Evolutionary conservation across 2,888 invertebrate genomes (phyloP).

Genomic region (Agapetus fuscipes): DNA sequence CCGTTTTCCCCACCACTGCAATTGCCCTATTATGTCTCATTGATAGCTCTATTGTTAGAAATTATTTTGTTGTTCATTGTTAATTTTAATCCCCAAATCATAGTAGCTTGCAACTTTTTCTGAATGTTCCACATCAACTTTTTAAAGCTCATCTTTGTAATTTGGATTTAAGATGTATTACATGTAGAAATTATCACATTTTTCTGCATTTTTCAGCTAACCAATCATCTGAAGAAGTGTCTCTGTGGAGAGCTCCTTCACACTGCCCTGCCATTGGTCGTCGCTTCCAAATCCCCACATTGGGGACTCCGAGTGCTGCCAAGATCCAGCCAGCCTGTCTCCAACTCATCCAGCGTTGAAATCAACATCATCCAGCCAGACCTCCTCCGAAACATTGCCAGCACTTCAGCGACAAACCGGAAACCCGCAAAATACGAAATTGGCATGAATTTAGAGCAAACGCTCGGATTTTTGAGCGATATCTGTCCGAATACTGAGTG

Average conservation of each 20-base stretch:
- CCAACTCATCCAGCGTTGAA: slow-evolving; percentile 5
- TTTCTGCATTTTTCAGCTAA: slow-evolving; percentile 29
- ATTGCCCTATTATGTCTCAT: no score
- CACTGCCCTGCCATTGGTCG: slow-evolving; percentile 36
- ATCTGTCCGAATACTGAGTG: slow-evolving; percentile 31
- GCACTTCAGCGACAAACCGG: slow-evolving; percentile 9
- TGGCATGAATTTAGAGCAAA: slow-evolving; percentile 23
- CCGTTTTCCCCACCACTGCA: no score
- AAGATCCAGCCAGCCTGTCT: slow-evolving; percentile 1
- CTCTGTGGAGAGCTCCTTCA: slow-evolving; percentile 27
- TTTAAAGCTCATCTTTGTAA: no score
- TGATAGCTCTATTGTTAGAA: no score
- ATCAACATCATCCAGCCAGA: slow-evolving; percentile 9
- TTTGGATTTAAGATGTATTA: no score
- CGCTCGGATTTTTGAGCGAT: slow-evolving; percentile 16
- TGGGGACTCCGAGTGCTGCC: slow-evolving; percentile 43
- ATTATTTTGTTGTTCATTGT: no score
- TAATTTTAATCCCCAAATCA: no score
- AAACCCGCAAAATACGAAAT: slow-evolving; percentile 24
- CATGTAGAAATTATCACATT: neutral
- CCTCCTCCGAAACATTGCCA: slow-evolving; percentile 10
- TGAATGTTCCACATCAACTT: no score
- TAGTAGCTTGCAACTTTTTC: no score
- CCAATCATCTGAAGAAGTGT: slow-evolving; percentile 30
- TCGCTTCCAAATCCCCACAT: slow-evolving; percentile 34